A percentile compares a stretch with the other conserved stretches of the same genome.
Conservation (phyloP, 1,140 invertebrate species). For the Platorchestia sp. region DNA sequence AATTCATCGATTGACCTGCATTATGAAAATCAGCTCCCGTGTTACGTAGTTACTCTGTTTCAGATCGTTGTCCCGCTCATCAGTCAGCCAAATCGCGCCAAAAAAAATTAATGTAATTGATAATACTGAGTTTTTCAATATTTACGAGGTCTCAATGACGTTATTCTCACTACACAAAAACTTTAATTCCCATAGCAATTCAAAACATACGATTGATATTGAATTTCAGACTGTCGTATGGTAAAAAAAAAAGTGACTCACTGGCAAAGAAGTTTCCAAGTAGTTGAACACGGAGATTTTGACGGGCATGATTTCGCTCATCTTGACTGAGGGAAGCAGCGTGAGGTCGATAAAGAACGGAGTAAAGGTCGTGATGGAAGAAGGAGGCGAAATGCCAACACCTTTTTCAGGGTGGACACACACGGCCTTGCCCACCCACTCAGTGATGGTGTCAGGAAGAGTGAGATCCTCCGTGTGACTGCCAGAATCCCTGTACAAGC, state of each 20-base stretch:
- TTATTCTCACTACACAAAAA: too few species aligned
- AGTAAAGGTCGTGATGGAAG: conserved; percentile 78
- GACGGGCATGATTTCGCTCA: conserved; percentile 79
- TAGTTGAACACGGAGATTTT: conserved; percentile 83
- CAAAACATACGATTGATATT: too few species aligned
- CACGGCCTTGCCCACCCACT: conserved; percentile 80
- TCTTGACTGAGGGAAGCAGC: conserved; percentile 80
- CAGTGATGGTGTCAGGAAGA: conserved; percentile 82
- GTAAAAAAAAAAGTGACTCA: conserved; percentile 69
- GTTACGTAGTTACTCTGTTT: too few species aligned
- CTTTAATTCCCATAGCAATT: too few species aligned
- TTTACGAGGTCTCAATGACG: too few species aligned
- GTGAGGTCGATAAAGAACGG: conserved; percentile 82
- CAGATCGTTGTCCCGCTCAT: too few species aligned
- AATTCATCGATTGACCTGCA: too few species aligned
- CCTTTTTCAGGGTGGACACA: conserved; percentile 78
- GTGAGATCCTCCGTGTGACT: conserved; percentile 69
- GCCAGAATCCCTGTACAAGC: conserved; percentile 28
- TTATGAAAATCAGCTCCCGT: too few species aligned
- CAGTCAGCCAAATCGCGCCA: too few species aligned
- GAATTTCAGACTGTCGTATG: neutral
- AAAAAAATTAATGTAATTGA: too few species aligned
- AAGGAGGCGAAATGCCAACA: conserved; percentile 76
- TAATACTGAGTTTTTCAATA: too few species aligned
- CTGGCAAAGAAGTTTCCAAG: conserved; percentile 76